Base-by-base conservation (phyloP, 2,797 vertebrate species). In the Macropodus opercularis region DNA sequence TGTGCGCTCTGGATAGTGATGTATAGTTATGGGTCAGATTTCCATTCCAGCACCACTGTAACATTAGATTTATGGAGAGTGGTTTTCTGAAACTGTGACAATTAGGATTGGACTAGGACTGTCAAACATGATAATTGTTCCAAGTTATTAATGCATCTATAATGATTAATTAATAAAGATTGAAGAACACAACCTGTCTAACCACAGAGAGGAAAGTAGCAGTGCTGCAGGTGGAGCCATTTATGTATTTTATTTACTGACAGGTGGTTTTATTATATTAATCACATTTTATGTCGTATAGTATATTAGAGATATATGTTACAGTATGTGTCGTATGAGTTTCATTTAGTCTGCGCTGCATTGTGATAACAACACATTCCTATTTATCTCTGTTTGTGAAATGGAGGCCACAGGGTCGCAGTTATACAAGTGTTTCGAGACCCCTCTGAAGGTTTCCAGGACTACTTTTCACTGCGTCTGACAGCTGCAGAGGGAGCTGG, bases 401-500 rank as follows among this genome's bases (percentile, higher is more conserved):
- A 68, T 50, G 55, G 49, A 62, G 62, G 57, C 65, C 62, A 51
- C 36, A 15, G 50, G 72, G 73, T 68, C 50, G 43, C 69, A 49
- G 21, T 65, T 51, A 36, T 19, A 26, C 46, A 75, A 79, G 79
- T 79, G 75, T 79, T 78, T 58, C 18, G n/a, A 78, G 66, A 78
- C 52, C 63, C 36, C 44, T 69, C 40, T 64, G 68, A 85, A 77
- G 71, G 62, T 80, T 80, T 83, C 63, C 24, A 47, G 63, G 68
- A 72, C 77, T 42, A 54, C 69, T 77, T 79, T 81, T 88, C 70
- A 63, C 61, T 76, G 63, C 77, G 64, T 15, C 78, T 77, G 87
- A 88, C 84, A 89, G 77, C 86, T 90, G 84, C 83, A 57, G 61
- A 68, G 82, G 82, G 84, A 87, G 81, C 76, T 75, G 81, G 74